A percentile compares a stretch with the other conserved stretches of the same genome.
These are phyloP conservation scores for Drosophila suboccidentalis DNA, from an alignment of 2,888 invertebrate species.

Conservation along the genomic window DNA sequence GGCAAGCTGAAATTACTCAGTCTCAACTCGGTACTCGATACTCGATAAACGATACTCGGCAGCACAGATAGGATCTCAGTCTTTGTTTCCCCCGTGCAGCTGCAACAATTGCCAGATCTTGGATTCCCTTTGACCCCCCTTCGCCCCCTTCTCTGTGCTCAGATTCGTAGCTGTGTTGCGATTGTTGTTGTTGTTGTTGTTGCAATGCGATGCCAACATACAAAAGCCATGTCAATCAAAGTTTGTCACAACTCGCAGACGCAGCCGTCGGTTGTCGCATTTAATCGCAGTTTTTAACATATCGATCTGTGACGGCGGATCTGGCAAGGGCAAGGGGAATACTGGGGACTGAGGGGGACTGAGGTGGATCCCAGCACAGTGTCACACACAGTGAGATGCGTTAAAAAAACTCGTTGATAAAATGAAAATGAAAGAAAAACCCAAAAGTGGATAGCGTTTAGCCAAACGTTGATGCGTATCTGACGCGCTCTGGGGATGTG, in stretches of 20 bases:
- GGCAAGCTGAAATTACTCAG: conserved; percentile 13
- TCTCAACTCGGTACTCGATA: conserved; percentile 6
- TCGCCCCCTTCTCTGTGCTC: not conserved
- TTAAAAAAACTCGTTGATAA: conserved; percentile 28
- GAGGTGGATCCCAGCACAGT: conserved; percentile 6
- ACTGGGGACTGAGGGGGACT: not conserved
- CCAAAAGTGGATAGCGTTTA: conserved; percentile 72
- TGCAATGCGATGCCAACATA: conserved; percentile 59
- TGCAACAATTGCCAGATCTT: conserved; percentile 59
- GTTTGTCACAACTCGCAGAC: conserved; percentile 62
- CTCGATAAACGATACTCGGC: conserved; percentile 21
- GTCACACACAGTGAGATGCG: conserved; percentile 31
- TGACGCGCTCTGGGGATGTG: conserved; percentile 59
- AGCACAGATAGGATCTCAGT: conserved; percentile 50
- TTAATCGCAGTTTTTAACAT: conserved; percentile 79
- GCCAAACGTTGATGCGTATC: conserved; percentile 79
- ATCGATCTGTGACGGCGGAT: conserved; percentile 57
- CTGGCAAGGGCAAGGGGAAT: not conserved
- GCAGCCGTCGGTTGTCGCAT: conserved; percentile 63
- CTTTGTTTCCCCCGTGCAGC: conserved; percentile 35
- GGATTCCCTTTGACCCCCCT: conserved; percentile 2
- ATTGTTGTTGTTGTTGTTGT: conserved; percentile 31
- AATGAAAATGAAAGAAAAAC: conserved; percentile 34
- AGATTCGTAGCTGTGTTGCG: conserved; percentile 25
- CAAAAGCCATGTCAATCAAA: conserved; percentile 78